Base-by-base conservation (phyloP, 2,888 invertebrate species). In the Apamea sordens region DNA sequence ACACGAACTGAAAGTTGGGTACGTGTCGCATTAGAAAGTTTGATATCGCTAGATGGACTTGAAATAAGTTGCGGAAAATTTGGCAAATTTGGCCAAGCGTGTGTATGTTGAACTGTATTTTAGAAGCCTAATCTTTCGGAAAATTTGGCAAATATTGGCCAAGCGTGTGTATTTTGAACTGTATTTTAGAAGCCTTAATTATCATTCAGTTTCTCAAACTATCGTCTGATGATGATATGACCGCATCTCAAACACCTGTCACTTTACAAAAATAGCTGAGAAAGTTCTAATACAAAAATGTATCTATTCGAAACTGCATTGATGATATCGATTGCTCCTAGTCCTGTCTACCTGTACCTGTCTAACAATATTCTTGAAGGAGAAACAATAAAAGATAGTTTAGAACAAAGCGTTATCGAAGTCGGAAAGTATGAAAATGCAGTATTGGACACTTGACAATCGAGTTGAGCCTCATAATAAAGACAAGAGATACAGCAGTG, bases 21-120 rank as follows among this genome's bases (percentile, higher is more conserved):
- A 65, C 44, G 63, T 73, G 75, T 65, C 24, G 28, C 65, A 75
- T 83, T 82, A 86, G 83, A 88, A 87, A 87, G 85, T 79, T 75
- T 73, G 11, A 32, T 63, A 73, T 80, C n/a, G 65, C 32, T 13
- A 15, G 36, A 68, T 65, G 50, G 44, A 44, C 50, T 63, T n/a
- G 28, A 73, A 81, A 72, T 83, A 64, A 56, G 47, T 47, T 84
- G 76, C 63, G 78, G 79, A 72, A 21, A 5, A 68, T 68, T 70
- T 64, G 24, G 53, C 68, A 69, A 85, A 78, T 36, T 70, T 73
- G 63, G 36, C 24, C 32, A 28, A 64, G 2, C n/a, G 47, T 41
- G 4, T 36, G 24, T 11, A 11, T 10, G 44, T 63, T 28, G 36
- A 56, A 56, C 21, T 8, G 28, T n/a, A 18, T 77, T 71, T 67